Conservation (phyloP, 2,797 vertebrate genomes). For the Hydrophis major region DNA sequence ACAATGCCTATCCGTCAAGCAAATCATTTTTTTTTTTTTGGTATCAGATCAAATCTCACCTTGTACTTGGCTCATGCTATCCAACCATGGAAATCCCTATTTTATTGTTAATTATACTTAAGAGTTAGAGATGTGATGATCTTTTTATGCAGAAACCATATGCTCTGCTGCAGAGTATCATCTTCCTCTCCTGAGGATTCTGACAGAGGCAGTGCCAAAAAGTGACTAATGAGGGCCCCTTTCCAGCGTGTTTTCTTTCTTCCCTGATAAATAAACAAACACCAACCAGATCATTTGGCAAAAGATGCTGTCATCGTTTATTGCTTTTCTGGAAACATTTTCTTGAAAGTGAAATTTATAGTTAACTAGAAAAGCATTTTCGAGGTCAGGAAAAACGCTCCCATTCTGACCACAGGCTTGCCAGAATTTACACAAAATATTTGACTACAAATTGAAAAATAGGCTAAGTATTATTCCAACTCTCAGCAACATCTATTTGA, state of each 20-base stretch:
- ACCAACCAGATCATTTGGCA: not conserved
- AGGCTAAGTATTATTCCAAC: conserved; percentile 34
- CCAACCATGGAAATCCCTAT: not conserved
- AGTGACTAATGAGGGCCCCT: not conserved
- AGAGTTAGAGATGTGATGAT: not conserved
- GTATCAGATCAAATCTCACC: not conserved
- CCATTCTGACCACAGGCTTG: conserved; percentile 9
- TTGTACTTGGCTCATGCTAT: not conserved
- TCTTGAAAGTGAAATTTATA: conserved; percentile 29
- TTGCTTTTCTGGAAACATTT: conserved; percentile 32
- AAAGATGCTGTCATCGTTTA: conserved; percentile 22
- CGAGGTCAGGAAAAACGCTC: conserved; percentile 21
- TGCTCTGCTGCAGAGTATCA: not conserved
- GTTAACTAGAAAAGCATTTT: conserved; percentile 30
- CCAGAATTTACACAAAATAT: conserved; percentile 8
- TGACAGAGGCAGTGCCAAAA: not conserved
- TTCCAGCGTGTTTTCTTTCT: not conserved
- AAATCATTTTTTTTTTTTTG: not conserved
- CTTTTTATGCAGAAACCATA: not conserved
- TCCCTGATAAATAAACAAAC: not conserved
- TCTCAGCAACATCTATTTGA: conserved; percentile 29
- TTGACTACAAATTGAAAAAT: conserved; percentile 31
- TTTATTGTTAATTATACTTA: not conserved
- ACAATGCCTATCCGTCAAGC: not conserved
- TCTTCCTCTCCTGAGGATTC: not conserved